A percentile compares a stretch with the other conserved stretches of the same genome.
These are phyloP conservation scores for Diaphora mendica DNA, from an alignment of 2,888 invertebrate genomes.

Conservation along the genomic window DNA sequence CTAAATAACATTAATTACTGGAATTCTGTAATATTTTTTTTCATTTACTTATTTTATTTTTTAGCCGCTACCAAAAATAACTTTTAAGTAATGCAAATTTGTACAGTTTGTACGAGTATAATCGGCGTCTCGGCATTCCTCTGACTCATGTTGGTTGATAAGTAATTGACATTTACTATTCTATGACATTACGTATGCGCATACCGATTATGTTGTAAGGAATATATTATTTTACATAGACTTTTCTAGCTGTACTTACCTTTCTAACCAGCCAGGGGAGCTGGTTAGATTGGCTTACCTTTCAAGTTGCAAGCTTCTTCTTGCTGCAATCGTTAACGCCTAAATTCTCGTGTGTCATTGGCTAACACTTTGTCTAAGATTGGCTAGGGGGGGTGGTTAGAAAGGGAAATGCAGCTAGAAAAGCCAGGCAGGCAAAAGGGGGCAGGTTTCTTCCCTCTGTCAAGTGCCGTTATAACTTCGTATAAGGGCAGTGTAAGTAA, in stretches of 20 bases:
- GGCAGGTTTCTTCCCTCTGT: not conserved
- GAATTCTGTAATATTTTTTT: not conserved
- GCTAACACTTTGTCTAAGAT: too few relatives aligned
- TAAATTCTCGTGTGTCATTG: too few relatives aligned
- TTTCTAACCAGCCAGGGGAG: not conserved
- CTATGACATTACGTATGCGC: conserved; percentile 3
- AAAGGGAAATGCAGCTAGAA: too few relatives aligned
- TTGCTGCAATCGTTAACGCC: too few relatives aligned
- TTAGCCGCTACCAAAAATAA: too few relatives aligned
- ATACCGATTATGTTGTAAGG: not conserved
- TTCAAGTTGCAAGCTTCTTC: too few relatives aligned
- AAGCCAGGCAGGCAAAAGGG: too few relatives aligned
- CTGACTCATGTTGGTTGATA: not conserved
- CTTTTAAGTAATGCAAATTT: not conserved
- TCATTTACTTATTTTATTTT: not conserved
- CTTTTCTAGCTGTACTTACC: not conserved
- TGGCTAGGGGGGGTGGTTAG: too few relatives aligned
- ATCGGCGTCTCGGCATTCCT: not conserved
- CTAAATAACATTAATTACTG: too few relatives aligned
- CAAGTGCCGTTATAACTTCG: not conserved
- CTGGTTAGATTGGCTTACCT: too few relatives aligned
- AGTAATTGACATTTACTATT: not conserved
- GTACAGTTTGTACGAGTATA: not conserved
- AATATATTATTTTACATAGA: conserved; percentile 1
- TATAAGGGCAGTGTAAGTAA: not conserved